Percentiles rank a stretch among this genome's conserved stretches.
phyloP scores from a whole-genome alignment of 2,113 vertebrate genomes.

The Mixornis gularis region DNA sequence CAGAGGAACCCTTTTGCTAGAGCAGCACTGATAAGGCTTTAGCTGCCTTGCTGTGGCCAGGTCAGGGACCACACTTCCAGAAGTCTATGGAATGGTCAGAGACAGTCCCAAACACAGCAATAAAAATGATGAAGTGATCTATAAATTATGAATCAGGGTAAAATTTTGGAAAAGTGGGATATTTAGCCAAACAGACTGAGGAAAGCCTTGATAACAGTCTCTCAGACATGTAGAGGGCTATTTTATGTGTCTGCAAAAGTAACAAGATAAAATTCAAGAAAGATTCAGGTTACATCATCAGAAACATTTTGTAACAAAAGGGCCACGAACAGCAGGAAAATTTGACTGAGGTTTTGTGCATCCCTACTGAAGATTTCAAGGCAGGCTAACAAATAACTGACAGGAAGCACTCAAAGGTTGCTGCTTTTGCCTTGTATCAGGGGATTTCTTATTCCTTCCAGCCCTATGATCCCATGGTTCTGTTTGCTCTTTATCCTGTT shows the following conservation, averaged over 20 bases:
- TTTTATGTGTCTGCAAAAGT: neutral
- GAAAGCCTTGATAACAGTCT: neutral
- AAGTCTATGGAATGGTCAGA: neutral
- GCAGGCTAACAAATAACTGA: neutral
- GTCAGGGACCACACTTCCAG: constrained; percentile 16
- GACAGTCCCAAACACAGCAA: neutral
- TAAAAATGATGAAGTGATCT: neutral
- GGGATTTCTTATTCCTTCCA: neutral
- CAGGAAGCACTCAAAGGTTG: neutral
- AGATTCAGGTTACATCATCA: neutral
- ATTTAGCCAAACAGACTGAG: neutral
- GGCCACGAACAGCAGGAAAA: neutral
- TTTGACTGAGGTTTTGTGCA: neutral
- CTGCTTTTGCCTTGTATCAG: neutral
- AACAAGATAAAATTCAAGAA: neutral
- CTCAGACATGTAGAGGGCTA: neutral
- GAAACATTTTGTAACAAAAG: neutral
- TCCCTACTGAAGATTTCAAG: neutral
- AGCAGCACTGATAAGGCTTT: constrained; percentile 11
- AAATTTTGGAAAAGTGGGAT: neutral
- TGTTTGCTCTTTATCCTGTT: neutral
- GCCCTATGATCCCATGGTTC: neutral
- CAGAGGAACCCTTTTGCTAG: neutral
- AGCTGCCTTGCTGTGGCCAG: neutral
- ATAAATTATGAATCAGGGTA: neutral